Percentiles rank a stretch among this genome's conserved stretches.
These are phyloP conservation scores for Heterotis niloticus DNA, from an alignment of 2,113 vertebrate species.

Conservation along the genomic window DNA sequence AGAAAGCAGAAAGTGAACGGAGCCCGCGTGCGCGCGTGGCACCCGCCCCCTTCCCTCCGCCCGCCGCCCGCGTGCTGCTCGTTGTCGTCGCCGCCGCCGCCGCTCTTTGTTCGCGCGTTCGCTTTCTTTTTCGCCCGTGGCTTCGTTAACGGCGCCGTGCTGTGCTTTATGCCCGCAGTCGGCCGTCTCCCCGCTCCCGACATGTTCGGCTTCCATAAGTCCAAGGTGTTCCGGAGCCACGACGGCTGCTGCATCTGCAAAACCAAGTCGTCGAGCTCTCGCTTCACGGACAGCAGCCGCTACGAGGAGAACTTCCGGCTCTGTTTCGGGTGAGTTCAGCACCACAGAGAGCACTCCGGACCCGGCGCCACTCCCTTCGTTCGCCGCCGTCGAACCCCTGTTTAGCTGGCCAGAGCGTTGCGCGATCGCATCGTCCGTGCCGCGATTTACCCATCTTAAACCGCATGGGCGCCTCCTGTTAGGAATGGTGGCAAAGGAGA, in stretches of 20 bases:
- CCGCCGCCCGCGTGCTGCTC: not conserved
- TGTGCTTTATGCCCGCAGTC: not conserved
- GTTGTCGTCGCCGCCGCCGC: no score
- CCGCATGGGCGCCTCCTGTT: no score
- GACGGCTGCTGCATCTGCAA: constrained; percentile 77
- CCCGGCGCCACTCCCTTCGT: no score
- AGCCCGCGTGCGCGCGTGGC: constrained; percentile 29
- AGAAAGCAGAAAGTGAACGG: not conserved
- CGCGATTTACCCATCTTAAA: not conserved
- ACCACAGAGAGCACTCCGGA: not conserved
- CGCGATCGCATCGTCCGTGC: no score
- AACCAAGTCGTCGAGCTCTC: constrained; percentile 76
- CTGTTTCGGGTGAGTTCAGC: constrained; percentile 66
- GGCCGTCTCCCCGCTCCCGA: constrained; percentile 19
- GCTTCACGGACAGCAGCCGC: constrained; percentile 74
- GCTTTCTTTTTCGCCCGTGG: not conserved
- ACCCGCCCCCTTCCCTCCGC: constrained; percentile 52
- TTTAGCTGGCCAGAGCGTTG: not conserved
- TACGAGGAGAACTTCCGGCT: constrained; percentile 73
- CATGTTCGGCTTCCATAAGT: constrained; percentile 77
- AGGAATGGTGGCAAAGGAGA: no score
- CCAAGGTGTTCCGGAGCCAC: constrained; percentile 75
- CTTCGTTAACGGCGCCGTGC: not conserved
- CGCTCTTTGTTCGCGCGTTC: no score
- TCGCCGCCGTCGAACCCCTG: no score